Evolutionary conservation across 2,888 invertebrate genomes (phyloP), one percentile per base, ranked within the genome.

Genomic region (Rotaria socialis): DNA sequence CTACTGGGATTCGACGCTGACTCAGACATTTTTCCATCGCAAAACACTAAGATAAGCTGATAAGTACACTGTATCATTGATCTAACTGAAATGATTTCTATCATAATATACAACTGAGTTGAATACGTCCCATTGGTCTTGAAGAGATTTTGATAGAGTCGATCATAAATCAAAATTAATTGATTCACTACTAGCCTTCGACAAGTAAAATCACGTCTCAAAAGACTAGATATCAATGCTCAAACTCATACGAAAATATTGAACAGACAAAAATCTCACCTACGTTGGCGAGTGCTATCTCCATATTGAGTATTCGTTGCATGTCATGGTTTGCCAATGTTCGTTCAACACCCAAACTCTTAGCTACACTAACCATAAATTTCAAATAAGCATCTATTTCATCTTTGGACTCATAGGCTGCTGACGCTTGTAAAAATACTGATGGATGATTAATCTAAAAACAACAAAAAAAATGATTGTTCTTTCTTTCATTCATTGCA

Each of bases 251-350:
- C 10, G 58, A n/a, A n/a, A 10, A n/a, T n/a, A n/a, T n/a, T 58
- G n/a, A n/a, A 58, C 22, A 67, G 27, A 67, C 11, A 67, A 27
- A 27, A 67, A 67, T 43, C 75, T 47, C 41, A 75, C 75, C 75
- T 75, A 75, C 75, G 75, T 75, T 75, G 75, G 75, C 75, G 43
- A 75, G 7, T 75, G 75, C 75, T 27, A 8, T 75, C 47, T 75
- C 75, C 2, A 75, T 24, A 43, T 22, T n/a, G 75, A 75, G 75
- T 75, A 75, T 75, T 75, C 43, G 43, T 75, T 75, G 41, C 75
- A 75, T 75, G 43, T 75, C 74, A 43, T 41, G 4, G 19, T 19
- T 16, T 41, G 74, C 74, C 22, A 41, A 22, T 16, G 41, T 41
- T 7, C 47, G 75, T 8, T 75, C 47, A 19, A 47, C 75, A 75